Evolutionary conservation across 2,797 vertebrate genomes (phyloP).

Genomic region (Sparidentex hasta): DNA sequence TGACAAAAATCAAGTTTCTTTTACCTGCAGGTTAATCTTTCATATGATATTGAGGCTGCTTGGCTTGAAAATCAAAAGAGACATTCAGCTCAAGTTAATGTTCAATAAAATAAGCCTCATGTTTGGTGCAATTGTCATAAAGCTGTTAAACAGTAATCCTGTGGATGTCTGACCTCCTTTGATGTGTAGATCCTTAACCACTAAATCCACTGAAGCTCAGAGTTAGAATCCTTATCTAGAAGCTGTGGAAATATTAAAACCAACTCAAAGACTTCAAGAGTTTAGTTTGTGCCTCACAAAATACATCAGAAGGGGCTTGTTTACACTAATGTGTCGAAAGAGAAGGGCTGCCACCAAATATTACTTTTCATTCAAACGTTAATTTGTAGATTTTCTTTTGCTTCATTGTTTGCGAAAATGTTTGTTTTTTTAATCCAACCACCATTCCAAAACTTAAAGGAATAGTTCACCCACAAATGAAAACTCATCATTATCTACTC

Average conservation of each 20-base stretch:
- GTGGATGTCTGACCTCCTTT: conserved; percentile 50
- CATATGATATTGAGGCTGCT: neutral
- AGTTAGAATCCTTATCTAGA: conserved; percentile 28
- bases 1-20: neutral
- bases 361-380: neutral
- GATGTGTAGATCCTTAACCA: conserved; percentile 71
- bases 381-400: neutral
- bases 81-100: conserved; percentile 64
- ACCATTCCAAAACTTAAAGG: neutral
- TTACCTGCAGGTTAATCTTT: neutral
- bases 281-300: neutral
- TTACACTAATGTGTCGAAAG: neutral
- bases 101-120: conserved; percentile 50
- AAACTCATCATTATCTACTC: too few relatives aligned
- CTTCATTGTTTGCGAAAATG: neutral
- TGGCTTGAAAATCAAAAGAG: neutral
- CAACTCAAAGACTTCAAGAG: neutral
- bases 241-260: conserved; percentile 34
- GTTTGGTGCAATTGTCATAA: conserved; percentile 57
- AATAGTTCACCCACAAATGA: too few relatives aligned
- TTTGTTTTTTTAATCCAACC: neutral
- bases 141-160: conserved; percentile 83
- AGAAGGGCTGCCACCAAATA: neutral
- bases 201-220: conserved; percentile 31
- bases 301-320: neutral